Evolutionary conservation across 2,113 vertebrate species (phyloP).

Genomic region (Chrysemys picta): DNA sequence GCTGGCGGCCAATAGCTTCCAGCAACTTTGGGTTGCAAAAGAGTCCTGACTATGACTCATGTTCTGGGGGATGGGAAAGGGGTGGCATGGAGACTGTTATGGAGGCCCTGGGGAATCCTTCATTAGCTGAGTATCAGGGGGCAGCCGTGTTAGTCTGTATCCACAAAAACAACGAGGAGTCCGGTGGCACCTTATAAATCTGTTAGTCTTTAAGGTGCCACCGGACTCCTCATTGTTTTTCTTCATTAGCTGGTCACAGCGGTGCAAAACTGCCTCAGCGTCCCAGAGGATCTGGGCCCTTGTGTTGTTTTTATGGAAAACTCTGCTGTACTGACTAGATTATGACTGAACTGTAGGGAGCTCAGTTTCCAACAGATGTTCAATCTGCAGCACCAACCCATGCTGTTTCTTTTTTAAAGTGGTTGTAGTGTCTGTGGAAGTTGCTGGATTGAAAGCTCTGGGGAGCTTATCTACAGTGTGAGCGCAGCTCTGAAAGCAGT

Average conservation of each 20-base stretch:
- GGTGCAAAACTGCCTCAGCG: background rate
- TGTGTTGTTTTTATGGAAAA: background rate
- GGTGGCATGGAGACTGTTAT: background rate
- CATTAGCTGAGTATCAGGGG: background rate
- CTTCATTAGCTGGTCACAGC: background rate
- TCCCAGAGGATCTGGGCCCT: background rate
- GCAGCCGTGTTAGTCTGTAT: no score
- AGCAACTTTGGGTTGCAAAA: accelerated
- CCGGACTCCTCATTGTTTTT: background rate
- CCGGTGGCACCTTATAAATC: no score
- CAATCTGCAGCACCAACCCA: background rate
- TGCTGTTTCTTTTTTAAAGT: background rate
- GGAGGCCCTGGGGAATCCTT: background rate
- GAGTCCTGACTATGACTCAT: background rate
- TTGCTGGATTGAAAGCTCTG: accelerated
- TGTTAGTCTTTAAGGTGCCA: no score
- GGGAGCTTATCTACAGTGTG: background rate
- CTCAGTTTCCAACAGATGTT: background rate
- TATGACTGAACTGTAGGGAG: background rate
- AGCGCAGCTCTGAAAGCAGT: background rate
- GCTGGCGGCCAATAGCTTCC: background rate
- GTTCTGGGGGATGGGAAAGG: background rate
- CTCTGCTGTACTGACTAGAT: background rate
- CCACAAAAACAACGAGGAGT: no score
- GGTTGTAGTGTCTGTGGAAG: background rate